These are phyloP conservation scores for Cheilosia soror DNA, from an alignment of 2,888 invertebrate genomes.

Conservation along the genomic window DNA sequence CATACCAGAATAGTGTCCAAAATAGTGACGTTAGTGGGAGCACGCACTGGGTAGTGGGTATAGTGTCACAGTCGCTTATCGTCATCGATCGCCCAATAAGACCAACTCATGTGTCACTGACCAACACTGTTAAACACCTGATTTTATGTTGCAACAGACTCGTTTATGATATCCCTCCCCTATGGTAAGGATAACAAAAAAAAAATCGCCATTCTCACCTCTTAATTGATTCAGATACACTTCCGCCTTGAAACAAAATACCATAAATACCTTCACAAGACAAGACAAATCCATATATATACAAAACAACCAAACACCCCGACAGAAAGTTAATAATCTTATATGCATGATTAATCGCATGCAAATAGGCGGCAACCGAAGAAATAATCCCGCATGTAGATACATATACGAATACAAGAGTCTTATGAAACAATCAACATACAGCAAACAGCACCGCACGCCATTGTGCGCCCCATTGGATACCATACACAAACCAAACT, in stretches of 20 bases:
- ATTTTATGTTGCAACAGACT: too few species aligned
- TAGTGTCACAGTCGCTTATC: too few species aligned
- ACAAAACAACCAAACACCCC: conserved; percentile 18
- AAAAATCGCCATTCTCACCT: background rate
- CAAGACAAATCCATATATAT: background rate
- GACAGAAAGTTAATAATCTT: conserved; percentile 59
- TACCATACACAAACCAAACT: conserved; percentile 1
- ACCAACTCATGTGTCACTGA: too few species aligned
- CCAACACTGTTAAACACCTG: too few species aligned
- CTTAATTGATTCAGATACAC: background rate
- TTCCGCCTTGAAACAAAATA: background rate
- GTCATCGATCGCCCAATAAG: too few species aligned
- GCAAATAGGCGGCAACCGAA: conserved; percentile 72
- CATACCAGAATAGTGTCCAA: too few species aligned
- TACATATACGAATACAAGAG: conserved; percentile 16
- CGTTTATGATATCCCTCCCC: too few species aligned
- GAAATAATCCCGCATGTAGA: conserved; percentile 43
- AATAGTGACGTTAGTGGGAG: too few species aligned
- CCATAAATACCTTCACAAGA: background rate
- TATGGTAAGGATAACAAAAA: too few species aligned
- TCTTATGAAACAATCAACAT: conserved; percentile 66
- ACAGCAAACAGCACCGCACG: conserved; percentile 23
- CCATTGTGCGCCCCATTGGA: conserved; percentile 63
- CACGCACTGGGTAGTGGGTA: too few species aligned
- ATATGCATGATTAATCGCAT: conserved; percentile 69